Percentiles rank a stretch among this genome's conserved stretches.
Conservation (phyloP, 2,888 invertebrate genomes). For the Drosophila melanocephala region DNA sequence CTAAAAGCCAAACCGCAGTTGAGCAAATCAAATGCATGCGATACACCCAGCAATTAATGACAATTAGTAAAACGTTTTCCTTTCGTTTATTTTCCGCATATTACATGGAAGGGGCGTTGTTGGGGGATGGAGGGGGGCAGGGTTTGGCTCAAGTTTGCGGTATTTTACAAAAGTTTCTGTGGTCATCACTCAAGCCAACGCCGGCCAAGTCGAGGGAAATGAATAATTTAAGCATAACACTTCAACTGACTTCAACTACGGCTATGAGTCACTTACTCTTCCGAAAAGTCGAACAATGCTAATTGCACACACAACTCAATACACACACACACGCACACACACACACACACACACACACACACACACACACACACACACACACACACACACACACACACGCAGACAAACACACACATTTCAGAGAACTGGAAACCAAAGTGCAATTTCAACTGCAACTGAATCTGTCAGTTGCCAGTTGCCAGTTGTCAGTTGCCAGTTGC, state of each 20-base stretch:
- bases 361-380: slow-evolving; percentile 9
- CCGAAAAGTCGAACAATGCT: slow-evolving; percentile 30
- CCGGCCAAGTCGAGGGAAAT: slow-evolving; percentile 22
- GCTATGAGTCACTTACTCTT: slow-evolving; percentile 51
- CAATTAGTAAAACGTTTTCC: slow-evolving; percentile 60
- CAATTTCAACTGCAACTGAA: slow-evolving; percentile 36
- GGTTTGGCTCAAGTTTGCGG: slow-evolving; percentile 47
- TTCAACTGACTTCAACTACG: slow-evolving; percentile 23
- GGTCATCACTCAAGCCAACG: slow-evolving; percentile 14
- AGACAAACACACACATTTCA: not conserved
- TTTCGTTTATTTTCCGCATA: slow-evolving; percentile 6
- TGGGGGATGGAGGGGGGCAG: too few species aligned
- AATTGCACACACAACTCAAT: slow-evolving; percentile 23
- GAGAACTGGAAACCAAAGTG: slow-evolving; percentile 20
- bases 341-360: not conserved
- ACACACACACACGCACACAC: not conserved
- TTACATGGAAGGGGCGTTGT: not conserved
- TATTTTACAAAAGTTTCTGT: slow-evolving; percentile 28
- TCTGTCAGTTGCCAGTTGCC: not conserved
- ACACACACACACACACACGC: not conserved
- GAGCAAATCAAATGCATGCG: slow-evolving; percentile 43
- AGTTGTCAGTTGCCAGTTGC: not conserved
- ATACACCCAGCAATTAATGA: slow-evolving; percentile 58
- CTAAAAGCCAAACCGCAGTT: slow-evolving; percentile 46
- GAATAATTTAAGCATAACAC: slow-evolving; percentile 56